Evolutionary conservation across 2,113 vertebrate species (phyloP).

Genomic region (Toxotes jaculatrix): DNA sequence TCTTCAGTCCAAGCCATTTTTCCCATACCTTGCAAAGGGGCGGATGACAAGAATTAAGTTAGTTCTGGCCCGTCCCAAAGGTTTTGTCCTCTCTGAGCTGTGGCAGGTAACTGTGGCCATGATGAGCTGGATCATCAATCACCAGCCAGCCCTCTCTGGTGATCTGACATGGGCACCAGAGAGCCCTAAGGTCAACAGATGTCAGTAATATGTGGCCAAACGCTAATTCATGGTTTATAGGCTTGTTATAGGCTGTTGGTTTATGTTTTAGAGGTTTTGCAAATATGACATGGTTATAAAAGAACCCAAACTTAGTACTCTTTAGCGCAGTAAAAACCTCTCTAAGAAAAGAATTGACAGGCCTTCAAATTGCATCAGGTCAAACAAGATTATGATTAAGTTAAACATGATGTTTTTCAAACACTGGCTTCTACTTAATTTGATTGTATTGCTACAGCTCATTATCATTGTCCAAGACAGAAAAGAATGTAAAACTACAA

Average conservation of each 20-base stretch:
- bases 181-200: constrained; percentile 30
- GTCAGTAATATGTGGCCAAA: neutral
- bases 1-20: constrained; percentile 84
- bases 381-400: neutral
- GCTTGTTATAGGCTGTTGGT: neutral
- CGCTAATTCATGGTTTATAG: neutral
- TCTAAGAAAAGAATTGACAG: neutral
- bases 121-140: constrained; percentile 85
- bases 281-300: neutral
- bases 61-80: constrained; percentile 85
- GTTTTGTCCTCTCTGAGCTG: constrained; percentile 82
- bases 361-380: neutral
- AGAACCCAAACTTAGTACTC: neutral
- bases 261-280: neutral
- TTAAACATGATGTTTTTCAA: neutral
- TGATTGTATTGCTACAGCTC: neutral
- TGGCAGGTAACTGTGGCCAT: constrained; percentile 83
- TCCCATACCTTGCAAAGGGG: constrained; percentile 90
- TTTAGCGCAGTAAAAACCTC: neutral
- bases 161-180: constrained; percentile 36
- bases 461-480: neutral
- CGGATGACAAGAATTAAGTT: constrained; percentile 87
- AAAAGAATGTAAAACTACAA: neutral
- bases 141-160: constrained; percentile 69
- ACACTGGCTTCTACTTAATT: neutral